phyloP scores from a whole-genome alignment of 2,888 invertebrate species.

The Ectemnius lituratus region DNA sequence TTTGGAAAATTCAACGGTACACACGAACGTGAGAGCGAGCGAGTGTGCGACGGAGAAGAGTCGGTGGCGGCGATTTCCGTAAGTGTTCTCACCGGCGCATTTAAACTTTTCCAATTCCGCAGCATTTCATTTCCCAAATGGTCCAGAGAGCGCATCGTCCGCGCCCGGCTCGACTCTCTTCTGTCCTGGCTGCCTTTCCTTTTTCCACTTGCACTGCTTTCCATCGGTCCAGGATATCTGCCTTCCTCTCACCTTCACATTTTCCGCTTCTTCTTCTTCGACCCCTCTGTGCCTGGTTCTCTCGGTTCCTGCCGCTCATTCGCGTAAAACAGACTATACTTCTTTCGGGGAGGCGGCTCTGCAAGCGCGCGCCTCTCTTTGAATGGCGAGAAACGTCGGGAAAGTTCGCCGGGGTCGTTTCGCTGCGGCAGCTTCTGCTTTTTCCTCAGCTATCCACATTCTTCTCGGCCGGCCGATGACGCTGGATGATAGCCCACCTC shows the following conservation, averaged over 20 bases:
- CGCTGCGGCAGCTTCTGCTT: too few relatives aligned
- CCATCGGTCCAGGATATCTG: too few relatives aligned
- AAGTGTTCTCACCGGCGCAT: slow-evolving; percentile 51
- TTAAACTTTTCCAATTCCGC: slow-evolving; percentile 64
- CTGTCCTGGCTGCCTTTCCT: slow-evolving; percentile 2
- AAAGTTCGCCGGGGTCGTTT: too few relatives aligned
- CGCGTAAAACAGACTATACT: too few relatives aligned
- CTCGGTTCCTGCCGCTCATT: background rate
- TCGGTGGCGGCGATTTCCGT: slow-evolving; percentile 47
- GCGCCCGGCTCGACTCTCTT: slow-evolving; percentile 11
- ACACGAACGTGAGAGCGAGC: background rate
- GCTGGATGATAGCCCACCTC: too few relatives aligned
- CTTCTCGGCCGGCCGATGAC: too few relatives aligned
- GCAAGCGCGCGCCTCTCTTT: too few relatives aligned
- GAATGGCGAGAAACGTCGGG: too few relatives aligned
- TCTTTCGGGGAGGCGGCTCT: too few relatives aligned
- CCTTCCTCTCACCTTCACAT: background rate
- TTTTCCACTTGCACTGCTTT: background rate
- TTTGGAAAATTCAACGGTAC: slow-evolving; percentile 29
- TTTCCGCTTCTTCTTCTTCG: background rate
- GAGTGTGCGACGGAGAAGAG: background rate
- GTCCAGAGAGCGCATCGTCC: slow-evolving; percentile 25
- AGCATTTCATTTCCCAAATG: slow-evolving; percentile 62
- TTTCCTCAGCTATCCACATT: too few relatives aligned
- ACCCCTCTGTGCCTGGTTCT: background rate